Evolutionary conservation across 2,888 invertebrate species (phyloP).

Genomic region (Acanthosepion pharaonis): DNA sequence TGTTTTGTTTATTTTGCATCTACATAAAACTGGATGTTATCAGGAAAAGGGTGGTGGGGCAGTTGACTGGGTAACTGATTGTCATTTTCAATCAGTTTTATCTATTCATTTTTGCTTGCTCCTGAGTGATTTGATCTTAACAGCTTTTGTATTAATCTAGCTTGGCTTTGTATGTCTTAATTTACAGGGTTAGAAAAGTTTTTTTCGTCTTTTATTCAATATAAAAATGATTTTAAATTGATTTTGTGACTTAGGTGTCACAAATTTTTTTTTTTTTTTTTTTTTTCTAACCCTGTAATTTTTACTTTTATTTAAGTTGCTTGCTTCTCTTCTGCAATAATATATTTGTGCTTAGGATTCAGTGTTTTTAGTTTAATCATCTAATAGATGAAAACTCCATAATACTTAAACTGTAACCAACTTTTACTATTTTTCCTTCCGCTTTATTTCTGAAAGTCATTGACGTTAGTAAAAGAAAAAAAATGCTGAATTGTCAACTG

Average conservation of each 20-base stretch:
- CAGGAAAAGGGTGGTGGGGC: no score
- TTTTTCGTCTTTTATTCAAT: not conserved
- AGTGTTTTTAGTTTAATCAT: not conserved
- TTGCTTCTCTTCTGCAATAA: conserved; percentile 21
- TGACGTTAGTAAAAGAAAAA: no score
- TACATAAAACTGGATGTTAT: no score
- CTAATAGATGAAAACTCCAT: not conserved
- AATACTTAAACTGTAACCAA: not conserved
- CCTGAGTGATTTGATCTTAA: not conserved
- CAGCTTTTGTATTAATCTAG: not conserved
- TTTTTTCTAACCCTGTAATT: not conserved
- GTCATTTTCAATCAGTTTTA: no score
- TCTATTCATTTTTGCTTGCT: no score
- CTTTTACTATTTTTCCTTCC: not conserved
- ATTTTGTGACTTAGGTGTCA: not conserved
- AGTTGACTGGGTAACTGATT: no score
- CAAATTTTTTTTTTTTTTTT: not conserved
- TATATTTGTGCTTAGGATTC: not conserved
- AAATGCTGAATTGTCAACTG: no score
- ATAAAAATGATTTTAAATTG: not conserved
- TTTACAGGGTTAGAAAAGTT: conserved; percentile 9
- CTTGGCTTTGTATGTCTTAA: not conserved
- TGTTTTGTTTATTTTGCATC: no score
- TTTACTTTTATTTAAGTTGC: not conserved
- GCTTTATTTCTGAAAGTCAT: no score